Evolutionary conservation across 2,113 vertebrate species (phyloP).

Genomic region (Gymnarchus niloticus): DNA sequence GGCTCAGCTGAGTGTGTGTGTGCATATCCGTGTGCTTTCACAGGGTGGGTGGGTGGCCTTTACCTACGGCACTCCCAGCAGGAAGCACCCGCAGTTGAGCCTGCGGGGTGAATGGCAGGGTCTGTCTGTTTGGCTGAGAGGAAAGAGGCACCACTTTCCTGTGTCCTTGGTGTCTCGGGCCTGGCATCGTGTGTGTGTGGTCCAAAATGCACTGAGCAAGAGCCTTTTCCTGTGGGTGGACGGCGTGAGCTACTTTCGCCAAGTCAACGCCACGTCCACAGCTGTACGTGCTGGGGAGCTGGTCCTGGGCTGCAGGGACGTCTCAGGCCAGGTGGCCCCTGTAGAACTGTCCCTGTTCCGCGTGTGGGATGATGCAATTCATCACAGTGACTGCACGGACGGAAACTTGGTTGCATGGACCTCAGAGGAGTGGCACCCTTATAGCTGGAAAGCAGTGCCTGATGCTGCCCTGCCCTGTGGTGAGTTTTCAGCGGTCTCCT

Average conservation of each 20-base stretch:
- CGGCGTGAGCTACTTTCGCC: slow-evolving; percentile 28
- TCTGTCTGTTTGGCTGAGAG: slow-evolving; percentile 58
- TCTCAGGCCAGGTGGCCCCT: slow-evolving; percentile 30
- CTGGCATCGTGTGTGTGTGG: slow-evolving; percentile 62
- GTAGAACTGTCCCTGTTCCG: slow-evolving; percentile 67
- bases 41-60: slow-evolving; percentile 60
- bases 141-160: slow-evolving; percentile 54
- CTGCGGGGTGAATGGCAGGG: slow-evolving; percentile 54
- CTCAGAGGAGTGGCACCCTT: slow-evolving; percentile 48
- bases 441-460: slow-evolving; percentile 29
- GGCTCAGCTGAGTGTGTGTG: slow-evolving; percentile 55
- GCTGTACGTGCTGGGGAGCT: slow-evolving; percentile 44
- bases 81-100: slow-evolving; percentile 45
- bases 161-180: slow-evolving; percentile 25
- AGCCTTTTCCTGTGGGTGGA: slow-evolving; percentile 55
- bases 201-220: slow-evolving; percentile 36
- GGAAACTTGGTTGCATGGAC: slow-evolving; percentile 61
- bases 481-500: slow-evolving; percentile 36
- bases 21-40: slow-evolving; percentile 52
- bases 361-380: slow-evolving; percentile 51
- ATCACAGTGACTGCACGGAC: slow-evolving; percentile 53
- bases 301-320: slow-evolving; percentile 53
- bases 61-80: slow-evolving; percentile 47
- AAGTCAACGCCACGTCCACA: slow-evolving; percentile 35
- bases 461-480: slow-evolving; percentile 53